Base-by-base conservation (phyloP, 1,140 invertebrate genomes). In the Hyles vespertilio region DNA sequence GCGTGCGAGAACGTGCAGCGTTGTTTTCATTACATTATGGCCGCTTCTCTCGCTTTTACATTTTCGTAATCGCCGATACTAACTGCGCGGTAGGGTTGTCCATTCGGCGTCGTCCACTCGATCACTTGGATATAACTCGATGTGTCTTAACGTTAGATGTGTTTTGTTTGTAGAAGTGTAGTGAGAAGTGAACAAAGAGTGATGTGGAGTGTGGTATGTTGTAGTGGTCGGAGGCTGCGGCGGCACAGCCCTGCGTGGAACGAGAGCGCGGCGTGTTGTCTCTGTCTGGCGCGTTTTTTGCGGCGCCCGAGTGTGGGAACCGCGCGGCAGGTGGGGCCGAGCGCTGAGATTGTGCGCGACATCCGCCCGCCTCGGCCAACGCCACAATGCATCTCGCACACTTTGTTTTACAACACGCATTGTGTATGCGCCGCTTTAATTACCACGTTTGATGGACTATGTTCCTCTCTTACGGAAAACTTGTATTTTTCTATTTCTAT, bases 261-360 rank as follows among this genome's bases (percentile, higher is more conserved):
- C 43, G 76, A 58, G 83, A 84, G 74, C 69, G 48, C 54, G 54
- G 67, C 67, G 44, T 52, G 53, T 43, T 58, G 52, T 84, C 81
- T 77, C 78, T 74, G 60, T 87, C 79, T 64, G 67, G 63, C 77
- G 67, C 68, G 80, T 87, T 89, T 89, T 89, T 89, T 87, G 83
- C 84, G 83, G 84, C 84, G 84, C 84, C 80, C 76, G 84, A 87
- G 86, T 89, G 86, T 89, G 86, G 84, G 86, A 89, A 89, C 86
- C 75, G 74, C 69, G 74, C 83, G 83, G 86, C 86, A 89, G 86
- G 86, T 89, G 86, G 84, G 84, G 79, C 81, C 77, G 81, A 40
- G 22, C 22, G 22, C 85, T 68, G 82, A 84, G 86, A 87, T 87
- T 87, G 84, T 83, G 81, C 77, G 81, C 79, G 84, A 87, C 84